Evolutionary conservation across 2,797 vertebrate genomes (phyloP), one percentile per base, ranked within the genome.

Genomic region (Clarias fuscus): DNA sequence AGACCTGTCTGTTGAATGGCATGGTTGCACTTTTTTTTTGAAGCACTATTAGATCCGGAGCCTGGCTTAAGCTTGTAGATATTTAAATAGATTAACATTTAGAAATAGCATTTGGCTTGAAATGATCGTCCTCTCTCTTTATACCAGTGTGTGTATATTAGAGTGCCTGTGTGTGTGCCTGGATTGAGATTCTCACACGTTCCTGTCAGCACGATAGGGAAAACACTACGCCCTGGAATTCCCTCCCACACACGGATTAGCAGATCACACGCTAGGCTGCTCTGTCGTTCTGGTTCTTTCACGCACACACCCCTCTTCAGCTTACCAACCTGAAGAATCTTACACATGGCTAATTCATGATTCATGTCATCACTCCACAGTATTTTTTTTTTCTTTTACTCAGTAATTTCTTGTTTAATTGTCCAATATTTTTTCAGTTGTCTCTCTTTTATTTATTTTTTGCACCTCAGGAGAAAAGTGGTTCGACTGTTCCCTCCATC

Each of bases 401-500:
- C 10, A 4, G 40, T 43, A 43, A 43, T 43, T 11, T 72, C 20
- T 20, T 20, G 10, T 1, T 48, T 22, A 73, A 24, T 5, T 43
- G 70, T 56, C 48, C 13, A 27, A 53, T 5, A n/a, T 37, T 67
- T 79, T 61, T 22, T 48, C 20, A 59, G 43, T 24, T 71, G 24
- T 58, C 7, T 24, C 40, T 62, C 33, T 8, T 65, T 43, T 65
- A 40, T 5, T 64, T 58, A 40, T 5, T 64, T 58, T 84, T 70
- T 43, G 1, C 48, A 58, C 20, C 87, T 14, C 88, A 99, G 98
- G 98, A 99, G 90, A 98, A 96, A 92, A 99, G 98, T 0, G 98
- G 97, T 85, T 99, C 98, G 90, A 98, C 98, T 0, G 98, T 99
- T 88, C 98, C 98, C 20, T 99, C 98, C 87, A 99, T 99, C 91